Base-by-base conservation (phyloP, 2,888 invertebrate genomes). In the Hecatera dysodea region DNA sequence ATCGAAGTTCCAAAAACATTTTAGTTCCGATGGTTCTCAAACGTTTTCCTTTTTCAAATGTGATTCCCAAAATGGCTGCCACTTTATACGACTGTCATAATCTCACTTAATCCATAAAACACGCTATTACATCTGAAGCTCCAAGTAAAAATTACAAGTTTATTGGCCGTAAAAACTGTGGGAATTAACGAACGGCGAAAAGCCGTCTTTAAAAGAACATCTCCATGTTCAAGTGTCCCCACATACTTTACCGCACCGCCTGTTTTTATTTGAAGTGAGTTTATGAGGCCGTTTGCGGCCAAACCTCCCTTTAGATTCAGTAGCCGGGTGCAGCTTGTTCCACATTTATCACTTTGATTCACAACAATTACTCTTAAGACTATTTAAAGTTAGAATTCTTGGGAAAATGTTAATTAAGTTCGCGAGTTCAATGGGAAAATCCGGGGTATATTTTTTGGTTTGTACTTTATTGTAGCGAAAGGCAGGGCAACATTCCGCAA, bases 381-480 rank as follows among this genome's bases (percentile, higher is more conserved):
- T 81, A 81, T 88, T 88, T 83, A 82, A 84, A 83, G 80, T 83
- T 59, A 36, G 72, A 52, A 82, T 84, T 74, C 81, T 83, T 88
- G 83, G 83, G 85, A 82, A 88, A 90, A 92, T 91, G 88, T 91
- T 92, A 93, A 93, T 93, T 91, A 90, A 91, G 89, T 89, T 87
- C 72, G 86, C 86, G 88, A 39, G 33, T 67, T 72, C 63, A 36
- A 61, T 67, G 56, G 62, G 68, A 42, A 65, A 76, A 62, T 50
- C 33, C 27, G 50, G 27, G 52, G 24, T n/a, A 55, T 9, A 66
- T 69, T 70, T 82, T 82, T 67, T 67, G 79, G 63, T 67, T 74
- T 59, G 50, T 50, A 55, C 59, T 76, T 67, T 65, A 78, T 39
- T 53, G 36, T 62, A 1, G 42, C 22, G 22, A 19, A 33, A 33